Evolutionary conservation across 2,888 invertebrate species (phyloP).

Genomic region (Ectropis crepuscularia): DNA sequence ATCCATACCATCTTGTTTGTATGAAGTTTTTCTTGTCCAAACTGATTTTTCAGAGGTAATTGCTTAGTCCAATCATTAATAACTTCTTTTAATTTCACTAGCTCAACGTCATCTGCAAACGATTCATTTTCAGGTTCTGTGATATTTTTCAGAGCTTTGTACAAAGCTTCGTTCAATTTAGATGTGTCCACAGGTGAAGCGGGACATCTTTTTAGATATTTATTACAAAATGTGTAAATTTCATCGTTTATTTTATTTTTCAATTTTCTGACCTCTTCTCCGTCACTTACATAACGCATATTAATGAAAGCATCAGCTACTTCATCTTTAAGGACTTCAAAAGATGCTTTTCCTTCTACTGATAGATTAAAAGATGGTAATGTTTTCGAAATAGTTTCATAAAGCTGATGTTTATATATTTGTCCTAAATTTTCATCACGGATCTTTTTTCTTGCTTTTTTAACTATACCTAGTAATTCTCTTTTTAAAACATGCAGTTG

Average conservation of each 20-base stretch:
- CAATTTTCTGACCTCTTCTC: slow-evolving; percentile 46
- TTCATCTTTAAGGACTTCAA: slow-evolving; percentile 62
- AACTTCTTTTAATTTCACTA: slow-evolving; percentile 55
- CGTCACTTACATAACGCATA: slow-evolving; percentile 51
- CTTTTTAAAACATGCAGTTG: slow-evolving; percentile 46
- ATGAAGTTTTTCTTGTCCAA: slow-evolving; percentile 42
- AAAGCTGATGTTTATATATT: slow-evolving; percentile 58
- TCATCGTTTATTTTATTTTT: slow-evolving; percentile 55
- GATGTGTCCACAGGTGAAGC: slow-evolving; percentile 46
- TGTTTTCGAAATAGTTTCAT: slow-evolving; percentile 55
- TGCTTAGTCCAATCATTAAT: slow-evolving; percentile 57
- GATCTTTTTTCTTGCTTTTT: slow-evolving; percentile 48
- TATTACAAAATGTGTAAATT: slow-evolving; percentile 58
- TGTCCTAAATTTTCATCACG: slow-evolving; percentile 51
- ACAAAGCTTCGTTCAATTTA: slow-evolving; percentile 55
- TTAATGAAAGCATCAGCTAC: slow-evolving; percentile 66
- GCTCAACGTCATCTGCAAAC: slow-evolving; percentile 55
- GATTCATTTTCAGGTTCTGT: slow-evolving; percentile 55
- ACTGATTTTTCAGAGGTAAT: slow-evolving; percentile 49
- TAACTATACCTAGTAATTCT: slow-evolving; percentile 48
- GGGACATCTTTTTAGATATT: slow-evolving; percentile 56
- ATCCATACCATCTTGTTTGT: slow-evolving; percentile 53
- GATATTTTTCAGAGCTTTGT: slow-evolving; percentile 54
- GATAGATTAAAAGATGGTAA: slow-evolving; percentile 46
- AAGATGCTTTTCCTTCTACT: slow-evolving; percentile 50